phyloP scores from a whole-genome alignment of 1,140 invertebrate species.

The Nasonia giraulti region DNA sequence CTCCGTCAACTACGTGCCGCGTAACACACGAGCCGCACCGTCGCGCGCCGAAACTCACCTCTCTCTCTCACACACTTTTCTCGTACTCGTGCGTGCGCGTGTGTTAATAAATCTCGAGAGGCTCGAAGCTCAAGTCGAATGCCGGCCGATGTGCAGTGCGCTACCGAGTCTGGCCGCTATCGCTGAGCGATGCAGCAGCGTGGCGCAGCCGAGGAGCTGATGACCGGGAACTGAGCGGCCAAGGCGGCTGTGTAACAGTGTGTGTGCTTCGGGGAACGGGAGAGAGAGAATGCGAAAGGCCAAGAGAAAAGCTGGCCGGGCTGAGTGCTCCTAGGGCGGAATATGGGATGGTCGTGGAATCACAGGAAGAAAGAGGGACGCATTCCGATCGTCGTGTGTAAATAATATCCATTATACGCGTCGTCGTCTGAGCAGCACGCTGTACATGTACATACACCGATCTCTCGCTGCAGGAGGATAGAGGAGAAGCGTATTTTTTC shows the following conservation, averaged over 20 bases:
- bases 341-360: slow-evolving; percentile 75
- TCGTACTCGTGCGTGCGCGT: too few species aligned
- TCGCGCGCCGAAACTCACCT: background rate
- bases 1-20: slow-evolving; percentile 67
- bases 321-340: slow-evolving; percentile 46
- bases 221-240: background rate
- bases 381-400: background rate
- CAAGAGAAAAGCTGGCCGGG: background rate
- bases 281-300: background rate
- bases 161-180: too few species aligned
- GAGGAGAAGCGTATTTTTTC: background rate
- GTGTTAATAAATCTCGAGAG: too few species aligned
- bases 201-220: background rate
- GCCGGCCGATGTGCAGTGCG: background rate
- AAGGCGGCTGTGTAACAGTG: too few species aligned
- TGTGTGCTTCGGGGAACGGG: background rate
- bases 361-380: slow-evolving; percentile 71
- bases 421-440: background rate
- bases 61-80: too few species aligned
- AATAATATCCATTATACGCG: background rate
- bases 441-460: background rate
- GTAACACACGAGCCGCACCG: background rate
- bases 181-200: background rate
- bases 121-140: background rate
- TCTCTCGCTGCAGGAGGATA: background rate